Percentiles rank a stretch among this genome's conserved stretches.
Evolutionary conservation across 2,888 invertebrate genomes (phyloP).

Genomic region (Callimorpha dominula): DNA sequence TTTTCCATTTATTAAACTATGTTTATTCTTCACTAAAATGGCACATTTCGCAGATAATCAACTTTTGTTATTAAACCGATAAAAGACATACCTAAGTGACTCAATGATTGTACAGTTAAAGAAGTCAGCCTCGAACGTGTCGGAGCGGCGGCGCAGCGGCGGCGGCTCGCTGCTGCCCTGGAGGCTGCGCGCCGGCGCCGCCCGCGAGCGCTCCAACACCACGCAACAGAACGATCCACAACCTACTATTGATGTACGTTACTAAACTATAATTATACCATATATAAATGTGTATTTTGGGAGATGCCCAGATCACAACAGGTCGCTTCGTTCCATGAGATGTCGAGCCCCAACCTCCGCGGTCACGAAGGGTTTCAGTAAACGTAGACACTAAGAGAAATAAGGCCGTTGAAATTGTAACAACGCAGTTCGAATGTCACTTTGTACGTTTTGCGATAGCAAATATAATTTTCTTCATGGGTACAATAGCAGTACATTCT

Average conservation of each 20-base stretch:
- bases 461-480: background rate
- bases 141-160: slow-evolving; percentile 94
- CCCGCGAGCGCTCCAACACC: slow-evolving; percentile 77
- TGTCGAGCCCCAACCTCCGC: no score
- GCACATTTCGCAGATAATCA: no score
- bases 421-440: no score
- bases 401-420: no score
- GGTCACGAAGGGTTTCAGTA: no score
- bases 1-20: no score
- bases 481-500: background rate
- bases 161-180: slow-evolving; percentile 93
- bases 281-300: background rate
- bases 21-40: no score
- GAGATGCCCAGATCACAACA: no score
- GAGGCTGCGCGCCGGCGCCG: slow-evolving; percentile 90
- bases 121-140: slow-evolving; percentile 94
- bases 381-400: no score
- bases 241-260: slow-evolving; percentile 68
- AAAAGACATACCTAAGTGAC: background rate
- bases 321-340: no score
- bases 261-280: background rate
- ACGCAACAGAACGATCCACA: slow-evolving; percentile 36
- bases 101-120: slow-evolving; percentile 86
- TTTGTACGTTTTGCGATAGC: no score
- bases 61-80: no score